phyloP scores from a whole-genome alignment of 2,113 vertebrate genomes.

The Urocynchramus pylzowi region DNA sequence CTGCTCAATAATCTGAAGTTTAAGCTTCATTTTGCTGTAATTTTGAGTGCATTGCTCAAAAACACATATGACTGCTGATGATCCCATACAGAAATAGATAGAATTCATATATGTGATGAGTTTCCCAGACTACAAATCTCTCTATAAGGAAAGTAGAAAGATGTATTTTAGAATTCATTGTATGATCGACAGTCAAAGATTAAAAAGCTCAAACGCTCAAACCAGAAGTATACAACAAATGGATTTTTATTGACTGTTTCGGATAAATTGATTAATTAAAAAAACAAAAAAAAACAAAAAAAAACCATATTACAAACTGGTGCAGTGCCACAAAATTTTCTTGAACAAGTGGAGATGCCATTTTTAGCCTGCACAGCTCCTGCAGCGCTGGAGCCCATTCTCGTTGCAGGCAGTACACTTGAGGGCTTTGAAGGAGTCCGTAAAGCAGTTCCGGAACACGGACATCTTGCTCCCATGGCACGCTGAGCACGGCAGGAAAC shows the following conservation, averaged over 20 bases:
- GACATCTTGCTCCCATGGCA: conserved; percentile 99
- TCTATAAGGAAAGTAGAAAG: not conserved
- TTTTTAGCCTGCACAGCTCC: conserved; percentile 77
- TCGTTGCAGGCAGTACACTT: conserved; percentile 97
- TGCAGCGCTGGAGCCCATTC: conserved; percentile 92
- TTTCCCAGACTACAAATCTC: not conserved
- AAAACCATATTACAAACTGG: conserved; percentile 57
- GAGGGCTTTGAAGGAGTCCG: conserved; percentile 97
- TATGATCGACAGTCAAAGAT: fast-evolving
- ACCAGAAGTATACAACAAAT: conserved; percentile 58
- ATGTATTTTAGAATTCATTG: not conserved
- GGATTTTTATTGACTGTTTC: conserved; percentile 66
- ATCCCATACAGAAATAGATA: not conserved
- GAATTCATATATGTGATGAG: fast-evolving
- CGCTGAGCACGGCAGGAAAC: conserved; percentile 91
- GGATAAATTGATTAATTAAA: conserved; percentile 12
- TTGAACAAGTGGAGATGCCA: not conserved
- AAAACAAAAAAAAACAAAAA: conserved; percentile 62
- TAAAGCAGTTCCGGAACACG: conserved; percentile 96
- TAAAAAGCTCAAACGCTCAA: not conserved
- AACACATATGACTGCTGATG: not conserved
- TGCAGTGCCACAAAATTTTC: conserved; percentile 37
- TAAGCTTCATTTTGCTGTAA: not conserved
- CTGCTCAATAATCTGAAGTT: not conserved
- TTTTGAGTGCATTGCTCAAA: not conserved